Conservation (phyloP, 2,797 vertebrate genomes). For the Pangasius mekongensis region DNA sequence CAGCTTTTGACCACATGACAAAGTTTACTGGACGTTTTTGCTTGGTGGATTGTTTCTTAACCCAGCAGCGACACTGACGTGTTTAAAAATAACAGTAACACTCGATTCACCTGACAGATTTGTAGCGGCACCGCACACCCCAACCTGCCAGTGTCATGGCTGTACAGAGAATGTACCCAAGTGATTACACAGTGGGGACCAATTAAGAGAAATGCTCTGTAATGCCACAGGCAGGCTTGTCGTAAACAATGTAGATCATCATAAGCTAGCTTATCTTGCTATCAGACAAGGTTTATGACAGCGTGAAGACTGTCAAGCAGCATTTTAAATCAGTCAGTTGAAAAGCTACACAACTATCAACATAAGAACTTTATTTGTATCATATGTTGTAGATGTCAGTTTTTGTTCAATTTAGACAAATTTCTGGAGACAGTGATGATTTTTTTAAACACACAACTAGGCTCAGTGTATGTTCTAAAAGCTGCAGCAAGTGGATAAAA, state of each 20-base stretch:
- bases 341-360: background rate
- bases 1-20: background rate
- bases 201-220: constrained; percentile 47
- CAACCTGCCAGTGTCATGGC: constrained; percentile 35
- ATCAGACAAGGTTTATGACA: background rate
- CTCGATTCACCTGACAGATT: background rate
- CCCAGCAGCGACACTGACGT: background rate
- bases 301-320: background rate
- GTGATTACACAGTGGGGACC: constrained; percentile 43
- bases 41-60: background rate
- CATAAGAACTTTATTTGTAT: background rate
- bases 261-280: background rate
- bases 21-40: background rate
- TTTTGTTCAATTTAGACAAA: background rate
- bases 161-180: constrained; percentile 45
- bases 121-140: background rate
- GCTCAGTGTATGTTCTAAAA: background rate
- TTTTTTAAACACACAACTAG: background rate
- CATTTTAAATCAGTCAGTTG: background rate
- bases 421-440: background rate
- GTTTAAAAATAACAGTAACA: background rate
- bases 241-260: background rate
- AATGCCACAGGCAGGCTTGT: constrained; percentile 21
- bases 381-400: background rate
- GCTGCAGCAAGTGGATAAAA: background rate